A percentile compares a stretch with the other conserved stretches of the same genome.
phyloP scores from a whole-genome alignment of 2,113 vertebrate genomes.

The Oreochromis niloticus region DNA sequence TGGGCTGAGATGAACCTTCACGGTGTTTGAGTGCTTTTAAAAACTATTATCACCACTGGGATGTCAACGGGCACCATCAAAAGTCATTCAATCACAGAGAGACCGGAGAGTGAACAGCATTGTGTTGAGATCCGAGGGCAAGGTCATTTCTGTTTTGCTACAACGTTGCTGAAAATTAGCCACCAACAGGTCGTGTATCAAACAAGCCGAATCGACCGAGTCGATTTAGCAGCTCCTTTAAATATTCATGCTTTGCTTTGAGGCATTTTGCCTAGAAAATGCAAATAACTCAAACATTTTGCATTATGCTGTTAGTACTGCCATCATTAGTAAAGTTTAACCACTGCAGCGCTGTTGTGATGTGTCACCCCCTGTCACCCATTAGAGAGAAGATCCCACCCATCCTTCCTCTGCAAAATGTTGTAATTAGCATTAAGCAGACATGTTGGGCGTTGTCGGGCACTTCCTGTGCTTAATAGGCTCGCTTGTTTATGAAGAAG shows the following conservation, averaged over 20 bases:
- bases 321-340: conserved; percentile 20
- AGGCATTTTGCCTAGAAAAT: conserved; percentile 29
- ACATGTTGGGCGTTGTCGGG: conserved; percentile 34
- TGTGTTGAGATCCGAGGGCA: conserved; percentile 2
- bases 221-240: conserved; percentile 6
- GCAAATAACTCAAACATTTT: conserved; percentile 1
- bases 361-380: neutral
- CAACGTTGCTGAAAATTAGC: conserved; percentile 7
- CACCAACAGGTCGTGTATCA: neutral
- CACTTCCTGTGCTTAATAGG: conserved; percentile 21
- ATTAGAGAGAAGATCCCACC: conserved; percentile 30
- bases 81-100: conserved; percentile 13
- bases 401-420: conserved; percentile 14
- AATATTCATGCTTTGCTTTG: conserved; percentile 47
- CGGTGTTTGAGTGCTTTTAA: conserved; percentile 49
- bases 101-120: neutral
- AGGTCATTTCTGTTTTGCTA: neutral
- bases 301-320: neutral
- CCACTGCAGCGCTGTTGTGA: neutral
- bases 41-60: conserved; percentile 50
- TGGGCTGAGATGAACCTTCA: conserved; percentile 15
- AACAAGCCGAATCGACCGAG: conserved; percentile 6
- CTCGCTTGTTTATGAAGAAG: neutral
- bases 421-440: conserved; percentile 48
- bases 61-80: conserved; percentile 17